Conservation (phyloP, 2,797 vertebrate species). For the Notolepis coatsorum region DNA sequence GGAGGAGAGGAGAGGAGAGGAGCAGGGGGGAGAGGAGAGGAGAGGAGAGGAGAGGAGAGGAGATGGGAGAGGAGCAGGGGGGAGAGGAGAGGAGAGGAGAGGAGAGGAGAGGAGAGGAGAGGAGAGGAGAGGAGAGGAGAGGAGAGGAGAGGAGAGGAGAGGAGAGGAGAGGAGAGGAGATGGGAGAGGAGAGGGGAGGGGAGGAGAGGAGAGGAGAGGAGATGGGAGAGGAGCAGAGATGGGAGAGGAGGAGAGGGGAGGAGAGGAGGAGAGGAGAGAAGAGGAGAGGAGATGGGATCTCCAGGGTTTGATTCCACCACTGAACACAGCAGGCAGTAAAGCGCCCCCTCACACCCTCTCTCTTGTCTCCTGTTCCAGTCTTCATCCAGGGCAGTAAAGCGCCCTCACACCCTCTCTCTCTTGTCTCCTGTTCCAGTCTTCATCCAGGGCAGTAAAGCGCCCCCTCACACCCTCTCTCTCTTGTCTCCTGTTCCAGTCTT, state of each 20-base stretch:
- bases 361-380: too few species aligned
- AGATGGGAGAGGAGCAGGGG: conserved; percentile 49
- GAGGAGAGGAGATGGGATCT: not conserved
- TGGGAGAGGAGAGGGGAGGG: not conserved
- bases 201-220: conserved; percentile 4
- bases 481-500: too few species aligned
- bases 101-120: not conserved
- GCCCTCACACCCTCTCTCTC: too few species aligned
- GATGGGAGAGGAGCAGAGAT: not conserved
- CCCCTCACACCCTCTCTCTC: too few species aligned
- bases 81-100: conserved; percentile 50
- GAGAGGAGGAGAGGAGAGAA: not conserved
- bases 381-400: too few species aligned
- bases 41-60: not conserved
- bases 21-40: not conserved
- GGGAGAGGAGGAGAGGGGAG: not conserved
- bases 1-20: not conserved
- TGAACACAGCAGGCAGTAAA: too few species aligned
- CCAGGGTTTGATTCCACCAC: too few species aligned
- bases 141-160: conserved; percentile 4
- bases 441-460: too few species aligned
- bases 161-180: not conserved
- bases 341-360: too few species aligned
- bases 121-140: not conserved
- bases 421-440: too few species aligned